Conservation (phyloP, 2,113 vertebrate species). For the Vanacampus margaritifer region DNA sequence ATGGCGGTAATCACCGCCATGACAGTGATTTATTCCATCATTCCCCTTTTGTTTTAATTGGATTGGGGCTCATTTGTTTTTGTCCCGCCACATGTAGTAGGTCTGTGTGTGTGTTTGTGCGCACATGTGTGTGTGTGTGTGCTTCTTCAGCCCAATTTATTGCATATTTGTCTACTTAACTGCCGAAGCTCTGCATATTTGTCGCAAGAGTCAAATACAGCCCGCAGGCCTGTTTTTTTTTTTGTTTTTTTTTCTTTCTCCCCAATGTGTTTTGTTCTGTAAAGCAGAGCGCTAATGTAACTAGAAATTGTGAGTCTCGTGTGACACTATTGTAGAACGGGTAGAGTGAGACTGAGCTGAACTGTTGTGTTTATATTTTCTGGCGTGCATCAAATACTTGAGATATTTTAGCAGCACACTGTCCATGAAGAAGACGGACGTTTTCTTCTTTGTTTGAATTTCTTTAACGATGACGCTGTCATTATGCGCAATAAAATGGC, state of each 20-base stretch:
- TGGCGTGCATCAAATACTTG: too few relatives aligned
- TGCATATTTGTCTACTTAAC: conserved; percentile 62
- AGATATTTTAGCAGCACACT: too few relatives aligned
- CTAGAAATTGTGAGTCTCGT: too few relatives aligned
- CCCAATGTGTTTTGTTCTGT: neutral
- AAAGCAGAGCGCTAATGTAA: too few relatives aligned
- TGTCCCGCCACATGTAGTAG: conserved; percentile 48
- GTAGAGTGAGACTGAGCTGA: too few relatives aligned
- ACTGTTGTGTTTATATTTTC: too few relatives aligned
- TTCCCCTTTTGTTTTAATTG: conserved; percentile 80
- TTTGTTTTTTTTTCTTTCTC: neutral
- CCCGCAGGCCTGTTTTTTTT: conserved; percentile 3
- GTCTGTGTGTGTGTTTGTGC: neutral
- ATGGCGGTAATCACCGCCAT: conserved; percentile 70
- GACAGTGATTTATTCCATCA: conserved; percentile 81
- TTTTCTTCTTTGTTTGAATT: too few relatives aligned
- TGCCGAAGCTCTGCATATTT: conserved; percentile 39
- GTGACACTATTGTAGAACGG: too few relatives aligned
- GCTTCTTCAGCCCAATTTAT: conserved; percentile 31
- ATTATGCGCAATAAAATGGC: too few relatives aligned
- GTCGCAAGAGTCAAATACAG: conserved; percentile 20
- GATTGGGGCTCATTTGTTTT: conserved; percentile 75
- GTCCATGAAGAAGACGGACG: too few relatives aligned
- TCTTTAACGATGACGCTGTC: too few relatives aligned
- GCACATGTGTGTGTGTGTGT: neutral